Evolutionary conservation across 2,797 vertebrate species (phyloP), one percentile per base, ranked within the genome.

Genomic region (Poeciliopsis turneri): DNA sequence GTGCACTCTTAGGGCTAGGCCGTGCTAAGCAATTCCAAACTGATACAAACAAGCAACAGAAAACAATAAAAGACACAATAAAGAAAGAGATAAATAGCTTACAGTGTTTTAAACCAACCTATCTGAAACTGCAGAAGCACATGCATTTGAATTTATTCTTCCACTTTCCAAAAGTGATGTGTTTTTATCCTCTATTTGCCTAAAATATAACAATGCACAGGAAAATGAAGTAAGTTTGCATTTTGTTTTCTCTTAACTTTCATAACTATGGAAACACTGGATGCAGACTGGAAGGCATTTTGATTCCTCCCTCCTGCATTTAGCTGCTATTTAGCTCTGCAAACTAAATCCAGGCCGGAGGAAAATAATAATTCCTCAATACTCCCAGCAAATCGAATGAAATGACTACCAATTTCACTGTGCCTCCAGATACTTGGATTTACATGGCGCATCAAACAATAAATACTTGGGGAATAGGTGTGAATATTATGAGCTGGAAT

Each of bases 341-440:
- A 78, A 87, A 74, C 45, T 61, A 66, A 87, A 81, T 85, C 72
- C 51, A 5, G 46, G 70, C 87, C 73, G 0, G 23, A 64, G 76
- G 83, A 87, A 39, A 76, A 82, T n/a, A 87, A 87, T 84, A 87
- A 77, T 83, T 84, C 72, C 49, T 77, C 84, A 84, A 70, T 64
- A 86, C 79, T 82, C 45, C 49, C 66, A 80, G 80, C 74, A 87
- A 86, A 86, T 84, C 51, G 23, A 71, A n/a, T 46, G 49, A 79
- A 76, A 88, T 81, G 68, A 87, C 82, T 89, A 82, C 74, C 84
- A 87, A 85, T 90, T 84, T 82, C 76, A 76, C 79, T 82, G 69
- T 71, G 86, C 84, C 75, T 77, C 71, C 85, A 80, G 87, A 78
- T 75, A 75, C 68, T 78, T 1, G 10, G 70, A 89, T 90, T 88